Evolutionary conservation across 2,113 vertebrate genomes (phyloP), one percentile per base, ranked within the genome.

Genomic region (Mastomys natalensis): DNA sequence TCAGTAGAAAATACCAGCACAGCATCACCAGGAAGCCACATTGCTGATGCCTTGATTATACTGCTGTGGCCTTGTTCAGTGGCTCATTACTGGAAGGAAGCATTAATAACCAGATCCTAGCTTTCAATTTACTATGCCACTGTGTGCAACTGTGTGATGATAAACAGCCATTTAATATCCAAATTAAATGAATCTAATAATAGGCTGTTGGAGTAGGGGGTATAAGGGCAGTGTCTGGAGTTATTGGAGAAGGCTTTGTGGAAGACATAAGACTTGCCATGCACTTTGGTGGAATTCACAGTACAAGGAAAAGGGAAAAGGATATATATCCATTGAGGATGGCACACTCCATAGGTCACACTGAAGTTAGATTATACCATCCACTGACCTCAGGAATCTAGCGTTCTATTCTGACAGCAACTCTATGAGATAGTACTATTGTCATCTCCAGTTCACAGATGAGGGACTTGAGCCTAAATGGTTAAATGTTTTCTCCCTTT

Each of bases 181-280:
- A 73, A 94, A 93, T 96, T 88, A 93, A 96, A 81, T 93, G 90
- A 89, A 96, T 89, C 19, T 13, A 48, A 51, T 66, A 77, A 58
- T 34, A 74, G 48, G 64, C 34, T 68, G 26, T 51, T 96, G 80
- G 66, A 82, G 64, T 78, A 81, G 48, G 53, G 58, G 26, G 22
- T 84, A 10, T 80, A 15, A 45, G 21, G 29, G 29, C 19, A 15
- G 45, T 96, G 16, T 34, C 45, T 93, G 31, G 51, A 91, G 51
- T 96, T 92, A 72, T 34, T 87, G 43, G 60, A 58, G 51, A 91
- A 80, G 31, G n/a, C 31, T 86, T 95, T 72, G 29, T 93, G 48
- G 55, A 55, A 51, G 77, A 91, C 74, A 60, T 72, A 76, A 48
- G 77, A 73, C 26, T 95, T 78, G 40, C 22, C 55, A n/a, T 78